Conservation (phyloP, 2,113 vertebrate genomes). For the Brienomyrus brachyistius region DNA sequence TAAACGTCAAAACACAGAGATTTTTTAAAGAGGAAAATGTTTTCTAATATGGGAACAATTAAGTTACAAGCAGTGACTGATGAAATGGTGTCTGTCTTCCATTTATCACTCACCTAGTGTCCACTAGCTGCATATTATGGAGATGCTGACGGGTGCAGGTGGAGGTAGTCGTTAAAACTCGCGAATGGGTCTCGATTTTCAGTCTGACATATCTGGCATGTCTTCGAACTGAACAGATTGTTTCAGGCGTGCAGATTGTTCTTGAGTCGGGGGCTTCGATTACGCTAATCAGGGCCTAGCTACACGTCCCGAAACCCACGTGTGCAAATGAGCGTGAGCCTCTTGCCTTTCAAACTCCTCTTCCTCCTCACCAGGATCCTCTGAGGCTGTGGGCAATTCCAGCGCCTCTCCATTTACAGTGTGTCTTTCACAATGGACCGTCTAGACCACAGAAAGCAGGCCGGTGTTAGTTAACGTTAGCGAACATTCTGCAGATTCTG, state of each 20-base stretch:
- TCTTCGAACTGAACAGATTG: neutral
- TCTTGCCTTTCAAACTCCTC: conserved; percentile 8
- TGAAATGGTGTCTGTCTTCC: neutral
- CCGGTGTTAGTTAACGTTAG: conserved; percentile 45
- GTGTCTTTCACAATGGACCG: conserved; percentile 49
- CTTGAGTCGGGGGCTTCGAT: neutral
- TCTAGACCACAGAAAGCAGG: conserved; percentile 42
- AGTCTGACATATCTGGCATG: neutral
- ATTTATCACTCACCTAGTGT: neutral
- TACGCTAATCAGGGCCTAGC: neutral
- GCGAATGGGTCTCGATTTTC: neutral
- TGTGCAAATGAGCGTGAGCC: neutral
- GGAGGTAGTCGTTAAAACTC: neutral
- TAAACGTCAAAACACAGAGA: conserved; percentile 47
- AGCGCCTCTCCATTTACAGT: conserved; percentile 38
- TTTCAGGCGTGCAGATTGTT: neutral
- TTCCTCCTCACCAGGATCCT: conserved; percentile 27
- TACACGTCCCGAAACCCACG: neutral
- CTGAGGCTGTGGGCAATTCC: conserved; percentile 39
- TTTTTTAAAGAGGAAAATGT: conserved; percentile 45
- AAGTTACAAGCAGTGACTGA: conserved; percentile 27
- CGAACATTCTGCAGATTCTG: conserved; percentile 35
- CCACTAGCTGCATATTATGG: neutral
- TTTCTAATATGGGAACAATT: conserved; percentile 66
- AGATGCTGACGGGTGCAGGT: neutral